Base-by-base conservation (phyloP, 2,888 invertebrate genomes). In the Harpalus rufipes region DNA sequence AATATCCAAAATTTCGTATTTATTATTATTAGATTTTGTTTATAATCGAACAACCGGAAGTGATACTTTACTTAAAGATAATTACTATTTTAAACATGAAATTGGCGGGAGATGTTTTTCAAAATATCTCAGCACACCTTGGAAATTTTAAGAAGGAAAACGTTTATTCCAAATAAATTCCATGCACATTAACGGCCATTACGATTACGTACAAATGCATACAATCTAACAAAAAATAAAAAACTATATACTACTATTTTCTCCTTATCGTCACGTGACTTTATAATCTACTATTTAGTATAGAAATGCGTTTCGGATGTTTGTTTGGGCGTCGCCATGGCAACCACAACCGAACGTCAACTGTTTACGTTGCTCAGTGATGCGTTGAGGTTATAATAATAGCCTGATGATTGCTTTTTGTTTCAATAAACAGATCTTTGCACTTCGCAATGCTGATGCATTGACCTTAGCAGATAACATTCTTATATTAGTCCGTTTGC, bases 401-500 rank as follows among this genome's bases (percentile, higher is more conserved):
- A 78, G 56, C 58, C n/a, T 56, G 16, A 76, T 76, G 51, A 78
- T 78, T 7, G 32, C 78, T 78, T 78, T 74, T 78, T 78, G 58
- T 78, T 78, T 32, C 41, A 78, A 78, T 78, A 78, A 78, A 78
- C 58, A 78, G 78, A 78, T 78, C 78, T 78, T 78, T 78, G 78
- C 78, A 78, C 78, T 78, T 58, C 78, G 58, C 58, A 12, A 78
- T 56, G 51, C 18, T 41, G 44, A 51, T 51, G 56, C 76, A 16
- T 58, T 78, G 78, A 78, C 78, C 78, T 78, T 78, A 21, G 16
- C 56, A 78, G 78, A 78, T 78, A 78, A 78, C 58, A 21, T 7
- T 1, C 44, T 7, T 74, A 32, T 5, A 32, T 32, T 32, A 51
- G 44, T 51, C 10, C 44, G 16, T 44, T 74, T 18, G 18, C 10